These are phyloP conservation scores for Mesocentrotus franciscanus DNA, from an alignment of 53 echinoderm and acorn worm species.

Conservation along the genomic window DNA sequence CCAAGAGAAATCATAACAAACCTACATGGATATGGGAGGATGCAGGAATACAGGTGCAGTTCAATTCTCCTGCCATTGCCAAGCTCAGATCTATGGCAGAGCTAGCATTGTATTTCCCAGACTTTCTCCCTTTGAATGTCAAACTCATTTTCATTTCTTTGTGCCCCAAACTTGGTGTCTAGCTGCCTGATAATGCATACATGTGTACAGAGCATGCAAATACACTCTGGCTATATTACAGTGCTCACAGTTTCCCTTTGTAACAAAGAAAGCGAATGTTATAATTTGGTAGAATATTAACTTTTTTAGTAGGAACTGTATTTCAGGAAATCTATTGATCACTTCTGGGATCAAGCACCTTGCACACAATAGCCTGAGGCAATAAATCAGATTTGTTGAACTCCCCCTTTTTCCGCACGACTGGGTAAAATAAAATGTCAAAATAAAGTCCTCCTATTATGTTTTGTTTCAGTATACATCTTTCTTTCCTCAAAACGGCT, in stretches of 20 bases:
- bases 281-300: background rate
- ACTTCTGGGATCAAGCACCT: background rate
- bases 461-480: background rate
- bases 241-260: background rate
- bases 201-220: background rate
- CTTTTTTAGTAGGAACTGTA: background rate
- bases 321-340: background rate
- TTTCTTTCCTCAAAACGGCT: background rate
- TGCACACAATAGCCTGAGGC: background rate
- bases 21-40: background rate
- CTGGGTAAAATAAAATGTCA: background rate
- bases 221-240: background rate
- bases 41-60: background rate
- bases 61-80: background rate
- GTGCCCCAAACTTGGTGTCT: constrained; percentile 19
- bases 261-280: background rate
- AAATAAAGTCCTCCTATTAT: background rate
- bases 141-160: constrained; percentile 54
- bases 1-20: too few species aligned
- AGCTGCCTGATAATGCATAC: background rate
- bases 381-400: background rate
- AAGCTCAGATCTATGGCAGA: background rate
- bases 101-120: background rate
- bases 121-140: constrained; percentile 33
- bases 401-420: background rate